Evolutionary conservation across 2,797 vertebrate species (phyloP), one percentile per base, ranked within the genome.

Genomic region (Falco columbarius): DNA sequence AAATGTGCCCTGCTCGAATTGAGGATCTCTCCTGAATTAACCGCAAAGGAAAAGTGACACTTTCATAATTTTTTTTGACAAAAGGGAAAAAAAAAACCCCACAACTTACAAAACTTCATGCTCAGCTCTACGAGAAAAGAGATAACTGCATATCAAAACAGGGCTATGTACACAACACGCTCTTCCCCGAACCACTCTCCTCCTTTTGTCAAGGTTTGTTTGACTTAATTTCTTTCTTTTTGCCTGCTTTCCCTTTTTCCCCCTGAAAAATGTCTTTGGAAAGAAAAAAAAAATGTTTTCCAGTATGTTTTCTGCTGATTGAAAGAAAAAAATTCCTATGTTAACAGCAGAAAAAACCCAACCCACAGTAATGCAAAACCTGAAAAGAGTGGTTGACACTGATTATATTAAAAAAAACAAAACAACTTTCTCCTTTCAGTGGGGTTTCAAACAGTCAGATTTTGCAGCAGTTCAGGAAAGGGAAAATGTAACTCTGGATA

Each of bases 11-110:
- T 97, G 97, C 97, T 98, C 92, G 90, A 99, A 98, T 98, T 98
- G 98, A 98, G 98, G 98, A 99, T 98, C 98, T 98, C 98, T 99
- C 98, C 98, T 98, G 99, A 99, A 98, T 98, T 98, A 99, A 97
- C 98, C 9, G 97, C 97, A 94, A 98, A 98, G 97, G 97, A 98
- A 98, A 98, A 98, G 98, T 98, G 99, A 99, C 99, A 99, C 98
- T 98, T 98, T 98, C 97, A 98, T 99, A 98, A 99, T 99, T 98
- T 98, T 85, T 97, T 97, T 88, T 97, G 96, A 98, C 97, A 98
- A 98, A 97, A 96, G 76, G 54, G 49, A 24, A 94, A 96, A 4
- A 4, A 52, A 40, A 74, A 67, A 1, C 2, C 27, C 62, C 62
- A 83, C 79, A 95, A 96, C 67, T 94, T 95, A 62, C 58, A 98